A percentile compares a stretch with the other conserved stretches of the same genome.
Conservation (phyloP, 2,888 invertebrate genomes). For the Phyllotreta cruciferae region DNA sequence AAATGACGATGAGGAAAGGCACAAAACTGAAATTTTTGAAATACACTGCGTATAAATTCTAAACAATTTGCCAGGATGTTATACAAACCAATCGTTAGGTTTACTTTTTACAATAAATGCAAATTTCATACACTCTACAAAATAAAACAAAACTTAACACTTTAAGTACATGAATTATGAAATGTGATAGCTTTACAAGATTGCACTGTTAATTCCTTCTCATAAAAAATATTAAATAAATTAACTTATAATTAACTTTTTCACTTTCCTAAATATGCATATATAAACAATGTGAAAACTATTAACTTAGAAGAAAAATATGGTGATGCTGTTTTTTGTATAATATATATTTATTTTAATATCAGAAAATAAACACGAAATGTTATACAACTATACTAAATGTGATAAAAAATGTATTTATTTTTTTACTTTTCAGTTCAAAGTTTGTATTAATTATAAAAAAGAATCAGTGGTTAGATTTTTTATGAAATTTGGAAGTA, state of each 20-base stretch:
- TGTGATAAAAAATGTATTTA: too few relatives aligned
- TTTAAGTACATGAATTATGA: constrained; percentile 38
- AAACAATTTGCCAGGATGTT: not conserved
- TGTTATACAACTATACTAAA: constrained; percentile 36
- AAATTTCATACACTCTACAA: constrained; percentile 17
- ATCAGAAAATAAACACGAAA: constrained; percentile 38
- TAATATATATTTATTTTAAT: constrained; percentile 26
- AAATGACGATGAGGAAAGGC: not conserved
- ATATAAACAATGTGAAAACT: constrained; percentile 32
- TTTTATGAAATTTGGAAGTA: too few relatives aligned
- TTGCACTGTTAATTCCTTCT: constrained; percentile 39
- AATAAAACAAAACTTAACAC: constrained; percentile 18
- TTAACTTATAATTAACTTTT: constrained; percentile 19
- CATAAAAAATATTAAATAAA: constrained; percentile 19
- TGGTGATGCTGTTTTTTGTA: constrained; percentile 38
- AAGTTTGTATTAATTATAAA: too few relatives aligned
- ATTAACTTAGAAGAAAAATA: constrained; percentile 34
- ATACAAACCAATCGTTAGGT: not conserved
- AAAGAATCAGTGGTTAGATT: too few relatives aligned
- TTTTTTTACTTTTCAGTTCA: constrained; percentile 3
- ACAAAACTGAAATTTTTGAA: too few relatives aligned
- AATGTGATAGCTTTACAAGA: constrained; percentile 35
- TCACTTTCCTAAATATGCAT: constrained; percentile 14
- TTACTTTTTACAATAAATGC: constrained; percentile 24
- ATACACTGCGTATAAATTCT: too few relatives aligned